phyloP scores from a whole-genome alignment of 1,140 invertebrate genomes.

The Xylocopa sonorina region DNA sequence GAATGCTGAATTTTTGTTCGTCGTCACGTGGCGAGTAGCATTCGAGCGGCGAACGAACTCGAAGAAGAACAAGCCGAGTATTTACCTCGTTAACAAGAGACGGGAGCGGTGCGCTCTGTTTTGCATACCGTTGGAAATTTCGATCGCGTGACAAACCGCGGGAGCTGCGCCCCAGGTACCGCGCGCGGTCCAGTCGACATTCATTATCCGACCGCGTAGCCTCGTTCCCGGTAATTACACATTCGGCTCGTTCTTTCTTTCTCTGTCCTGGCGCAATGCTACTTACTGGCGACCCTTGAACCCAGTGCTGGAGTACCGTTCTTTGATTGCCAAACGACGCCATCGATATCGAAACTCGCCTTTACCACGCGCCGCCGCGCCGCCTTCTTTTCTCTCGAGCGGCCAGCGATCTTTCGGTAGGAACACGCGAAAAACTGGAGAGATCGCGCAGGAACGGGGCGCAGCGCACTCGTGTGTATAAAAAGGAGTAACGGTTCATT shows the following conservation, averaged over 20 bases:
- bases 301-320: conserved; percentile 19
- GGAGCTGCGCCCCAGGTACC: conserved; percentile 7
- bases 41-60: no score
- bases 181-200: conserved; percentile 14
- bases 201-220: conserved; percentile 9
- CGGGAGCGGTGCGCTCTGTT: neutral
- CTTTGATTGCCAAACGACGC: conserved; percentile 31
- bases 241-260: conserved; percentile 35
- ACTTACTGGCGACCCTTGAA: conserved; percentile 25
- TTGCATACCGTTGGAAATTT: conserved; percentile 15
- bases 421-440: conserved; percentile 18
- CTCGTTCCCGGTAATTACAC: conserved; percentile 34
- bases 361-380: neutral
- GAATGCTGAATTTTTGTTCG: no score
- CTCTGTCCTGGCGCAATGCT: conserved; percentile 18
- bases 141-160: conserved; percentile 32
- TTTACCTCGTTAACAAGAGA: neutral
- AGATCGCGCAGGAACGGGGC: conserved; percentile 5
- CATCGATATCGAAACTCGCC: conserved; percentile 15
- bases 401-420: neutral
- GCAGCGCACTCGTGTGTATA: no score
- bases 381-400: no score
- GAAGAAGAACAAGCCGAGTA: no score
- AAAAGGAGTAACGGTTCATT: conserved; percentile 1
- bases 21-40: no score